Evolutionary conservation across 1,140 invertebrate species (phyloP).

Genomic region (Amphibalanus amphitrite): DNA sequence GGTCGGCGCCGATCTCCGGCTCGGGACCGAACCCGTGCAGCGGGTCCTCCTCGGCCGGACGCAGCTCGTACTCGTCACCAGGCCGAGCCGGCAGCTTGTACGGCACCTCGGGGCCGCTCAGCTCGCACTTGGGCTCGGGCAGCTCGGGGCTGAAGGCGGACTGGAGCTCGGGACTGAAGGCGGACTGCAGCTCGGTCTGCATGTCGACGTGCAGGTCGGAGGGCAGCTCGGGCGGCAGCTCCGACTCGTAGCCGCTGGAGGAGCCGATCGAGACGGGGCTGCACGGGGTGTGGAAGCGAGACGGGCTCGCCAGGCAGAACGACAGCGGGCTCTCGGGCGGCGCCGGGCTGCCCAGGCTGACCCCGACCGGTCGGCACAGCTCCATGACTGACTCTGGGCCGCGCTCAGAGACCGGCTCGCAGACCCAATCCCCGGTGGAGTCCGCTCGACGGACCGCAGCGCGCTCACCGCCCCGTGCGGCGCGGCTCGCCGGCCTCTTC

Average conservation of each 20-base stretch:
- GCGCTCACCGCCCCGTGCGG: slow-evolving; percentile 10
- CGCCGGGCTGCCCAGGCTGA: neutral
- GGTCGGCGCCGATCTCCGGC: neutral
- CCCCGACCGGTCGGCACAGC: neutral
- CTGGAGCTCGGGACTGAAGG: too few species aligned
- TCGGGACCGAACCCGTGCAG: neutral
- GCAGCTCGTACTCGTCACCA: neutral
- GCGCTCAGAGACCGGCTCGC: neutral
- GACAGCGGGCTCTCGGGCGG: too few species aligned
- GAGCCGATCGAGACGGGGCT: neutral
- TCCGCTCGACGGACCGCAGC: slow-evolving; percentile 7
- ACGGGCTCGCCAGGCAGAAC: too few species aligned
- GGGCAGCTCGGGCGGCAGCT: neutral
- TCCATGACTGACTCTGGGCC: neutral
- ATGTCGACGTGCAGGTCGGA: too few species aligned
- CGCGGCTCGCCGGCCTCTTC: slow-evolving; percentile 11
- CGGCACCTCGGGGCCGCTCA: too few species aligned
- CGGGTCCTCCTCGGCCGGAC: neutral
- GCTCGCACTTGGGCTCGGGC: too few species aligned
- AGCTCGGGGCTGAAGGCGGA: too few species aligned
- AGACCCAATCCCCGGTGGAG: too few species aligned
- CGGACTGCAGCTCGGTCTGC: too few species aligned
- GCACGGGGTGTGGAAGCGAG: neutral
- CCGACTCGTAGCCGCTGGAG: neutral
- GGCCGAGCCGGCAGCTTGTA: too few species aligned